A percentile compares a stretch with the other conserved stretches of the same genome.
These are phyloP conservation scores for Spisula subtruncata DNA, from an alignment of 2,888 invertebrate genomes.

Conservation along the genomic window DNA sequence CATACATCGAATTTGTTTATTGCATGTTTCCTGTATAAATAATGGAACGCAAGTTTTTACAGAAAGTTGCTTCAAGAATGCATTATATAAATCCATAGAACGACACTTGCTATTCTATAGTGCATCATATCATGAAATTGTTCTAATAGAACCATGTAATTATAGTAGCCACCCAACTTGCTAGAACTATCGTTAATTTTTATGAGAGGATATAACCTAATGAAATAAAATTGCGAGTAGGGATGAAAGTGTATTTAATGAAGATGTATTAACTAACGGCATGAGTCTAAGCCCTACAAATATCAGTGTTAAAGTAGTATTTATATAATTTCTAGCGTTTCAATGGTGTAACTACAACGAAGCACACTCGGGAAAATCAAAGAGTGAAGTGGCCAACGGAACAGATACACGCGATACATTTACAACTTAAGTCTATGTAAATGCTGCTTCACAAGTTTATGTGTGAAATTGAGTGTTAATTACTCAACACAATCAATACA, in stretches of 20 bases:
- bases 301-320: conserved; percentile 13
- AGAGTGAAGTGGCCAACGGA: too few species aligned
- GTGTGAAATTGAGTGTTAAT: background rate
- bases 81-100: background rate
- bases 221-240: too few species aligned
- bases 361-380: too few species aligned
- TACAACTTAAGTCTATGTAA: background rate
- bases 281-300: conserved; percentile 16
- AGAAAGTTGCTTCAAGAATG: background rate
- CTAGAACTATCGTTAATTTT: too few species aligned
- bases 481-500: background rate
- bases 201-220: too few species aligned
- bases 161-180: conserved; percentile 6
- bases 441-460: background rate
- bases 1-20: background rate
- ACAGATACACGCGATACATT: conserved; percentile 35
- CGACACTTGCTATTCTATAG: too few species aligned
- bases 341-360: too few species aligned
- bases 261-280: conserved; percentile 35
- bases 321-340: conserved; percentile 59
- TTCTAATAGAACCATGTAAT: conserved; percentile 11
- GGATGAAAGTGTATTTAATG: too few species aligned
- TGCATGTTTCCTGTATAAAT: background rate
- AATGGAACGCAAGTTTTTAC: background rate
- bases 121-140: background rate